Evolutionary conservation across 2,888 invertebrate genomes (phyloP), one percentile per base, ranked within the genome.

Genomic region (Amphipoea oculea): DNA sequence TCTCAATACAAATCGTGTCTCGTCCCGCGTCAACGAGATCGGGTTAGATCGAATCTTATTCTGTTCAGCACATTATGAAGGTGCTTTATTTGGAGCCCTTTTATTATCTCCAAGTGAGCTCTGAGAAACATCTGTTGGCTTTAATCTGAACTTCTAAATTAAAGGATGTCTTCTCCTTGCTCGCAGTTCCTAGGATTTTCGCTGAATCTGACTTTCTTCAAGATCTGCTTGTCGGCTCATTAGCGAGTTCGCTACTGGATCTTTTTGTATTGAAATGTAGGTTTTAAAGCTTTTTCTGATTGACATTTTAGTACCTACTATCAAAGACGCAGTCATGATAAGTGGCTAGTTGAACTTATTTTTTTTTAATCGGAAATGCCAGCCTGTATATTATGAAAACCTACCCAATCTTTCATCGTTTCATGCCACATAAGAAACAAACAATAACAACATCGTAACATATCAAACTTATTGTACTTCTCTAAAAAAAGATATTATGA

Each of bases 41-140:
- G 73, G 60, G 76, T 78, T 36, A 78, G 68, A 79, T 81, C 75
- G 81, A 81, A 78, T 86, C 81, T 73, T 79, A 84, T 85, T 89
- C 83, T 72, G 78, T 72, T 79, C 76, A 67, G 69, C 65, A 42
- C 51, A 77, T 78, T 81, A 85, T 75, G 68, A 78, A 80, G 76
- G 67, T 68, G 51, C 76, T 78, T 82, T 77, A 74, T 79, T 82
- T 65, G 69, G 45, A 69, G 57, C 63, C 76, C 23, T 76, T 79
- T 75, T 82, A 84, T 81, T 83, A 83, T 78, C 60, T 80, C 42
- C 60, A 66, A 79, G 65, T 73, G 67, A 62, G 76, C 76, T 66
- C 76, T 86, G 60, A 69, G 76, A 83, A 74, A 76, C 76, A 86
- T 74, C 84, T 86, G 84, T 79, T 84, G 76, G 68, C 76, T 83